A percentile compares a stretch with the other conserved stretches of the same genome.
Evolutionary conservation across 1,140 invertebrate species (phyloP).

Genomic region (honey bee (Apis mellifera)): DNA sequence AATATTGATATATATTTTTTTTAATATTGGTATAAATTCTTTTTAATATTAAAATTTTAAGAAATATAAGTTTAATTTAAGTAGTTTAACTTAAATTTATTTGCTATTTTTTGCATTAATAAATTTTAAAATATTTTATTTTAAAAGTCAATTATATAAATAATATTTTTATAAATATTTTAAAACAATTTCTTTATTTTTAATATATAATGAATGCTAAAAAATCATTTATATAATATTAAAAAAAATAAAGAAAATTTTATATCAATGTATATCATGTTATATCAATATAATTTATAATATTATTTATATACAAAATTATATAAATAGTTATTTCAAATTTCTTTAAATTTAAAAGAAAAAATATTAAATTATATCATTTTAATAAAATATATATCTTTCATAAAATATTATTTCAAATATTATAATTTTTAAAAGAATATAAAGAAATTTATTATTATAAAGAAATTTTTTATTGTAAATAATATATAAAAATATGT

Average conservation of each 20-base stretch:
- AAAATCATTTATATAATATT: too few relatives aligned
- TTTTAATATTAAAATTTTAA: too few relatives aligned
- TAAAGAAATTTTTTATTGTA: neutral
- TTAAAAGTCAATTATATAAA: neutral
- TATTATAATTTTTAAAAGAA: neutral
- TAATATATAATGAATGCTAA: too few relatives aligned
- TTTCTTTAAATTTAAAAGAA: neutral
- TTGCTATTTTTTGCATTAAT: neutral
- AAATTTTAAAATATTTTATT: neutral
- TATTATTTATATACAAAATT: neutral
- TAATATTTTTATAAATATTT: too few relatives aligned
- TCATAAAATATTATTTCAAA: neutral
- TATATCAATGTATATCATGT: neutral
- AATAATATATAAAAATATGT: neutral
- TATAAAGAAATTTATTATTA: neutral
- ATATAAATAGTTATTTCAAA: neutral
- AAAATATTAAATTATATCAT: neutral
- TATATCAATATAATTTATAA: too few relatives aligned
- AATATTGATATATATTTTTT: neutral
- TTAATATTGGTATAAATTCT: too few relatives aligned
- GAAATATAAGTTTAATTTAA: neutral
- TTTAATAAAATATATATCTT: neutral
- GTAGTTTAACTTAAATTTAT: neutral
- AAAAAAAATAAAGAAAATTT: too few relatives aligned
- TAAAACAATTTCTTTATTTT: neutral